Percentiles rank a stretch among this genome's conserved stretches.
Conservation (phyloP, 2,113 vertebrate genomes). For the Acanthochromis polyacanthus region DNA sequence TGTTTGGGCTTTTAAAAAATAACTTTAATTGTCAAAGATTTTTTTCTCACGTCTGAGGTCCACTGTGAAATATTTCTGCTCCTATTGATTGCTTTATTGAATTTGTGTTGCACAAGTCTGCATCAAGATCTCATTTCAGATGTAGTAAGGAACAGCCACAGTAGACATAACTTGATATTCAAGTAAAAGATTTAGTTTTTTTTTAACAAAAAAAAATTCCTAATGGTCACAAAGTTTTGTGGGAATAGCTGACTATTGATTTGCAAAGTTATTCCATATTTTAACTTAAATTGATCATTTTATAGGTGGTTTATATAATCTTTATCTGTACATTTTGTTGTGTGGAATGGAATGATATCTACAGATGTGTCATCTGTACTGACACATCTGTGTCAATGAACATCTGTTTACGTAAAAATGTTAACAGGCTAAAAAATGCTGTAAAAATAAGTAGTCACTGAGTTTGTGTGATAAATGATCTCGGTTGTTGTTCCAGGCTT, state of each 20-base stretch:
- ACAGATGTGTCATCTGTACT: too few relatives aligned
- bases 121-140: slow-evolving; percentile 56
- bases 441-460: background rate
- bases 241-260: slow-evolving; percentile 3
- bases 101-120: slow-evolving; percentile 51
- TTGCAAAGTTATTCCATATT: slow-evolving; percentile 1
- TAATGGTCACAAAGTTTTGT: background rate
- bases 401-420: too few relatives aligned
- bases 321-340: background rate
- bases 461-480: slow-evolving; percentile 11
- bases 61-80: slow-evolving; percentile 44
- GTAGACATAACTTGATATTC: slow-evolving; percentile 61
- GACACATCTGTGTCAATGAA: too few relatives aligned
- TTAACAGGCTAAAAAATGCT: background rate
- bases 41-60: slow-evolving; percentile 25
- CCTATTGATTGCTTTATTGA: slow-evolving; percentile 71
- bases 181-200: slow-evolving; percentile 35
- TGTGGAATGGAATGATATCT: background rate
- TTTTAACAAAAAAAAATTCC: slow-evolving; percentile 12
- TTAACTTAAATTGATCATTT: background rate
- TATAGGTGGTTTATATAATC: slow-evolving; percentile 2
- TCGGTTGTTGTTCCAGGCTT: background rate
- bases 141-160: slow-evolving; percentile 44
- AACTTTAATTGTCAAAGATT: slow-evolving; percentile 24
- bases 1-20: slow-evolving; percentile 2